phyloP scores from a whole-genome alignment of 2,888 invertebrate species.

The Limnephilus marmoratus region DNA sequence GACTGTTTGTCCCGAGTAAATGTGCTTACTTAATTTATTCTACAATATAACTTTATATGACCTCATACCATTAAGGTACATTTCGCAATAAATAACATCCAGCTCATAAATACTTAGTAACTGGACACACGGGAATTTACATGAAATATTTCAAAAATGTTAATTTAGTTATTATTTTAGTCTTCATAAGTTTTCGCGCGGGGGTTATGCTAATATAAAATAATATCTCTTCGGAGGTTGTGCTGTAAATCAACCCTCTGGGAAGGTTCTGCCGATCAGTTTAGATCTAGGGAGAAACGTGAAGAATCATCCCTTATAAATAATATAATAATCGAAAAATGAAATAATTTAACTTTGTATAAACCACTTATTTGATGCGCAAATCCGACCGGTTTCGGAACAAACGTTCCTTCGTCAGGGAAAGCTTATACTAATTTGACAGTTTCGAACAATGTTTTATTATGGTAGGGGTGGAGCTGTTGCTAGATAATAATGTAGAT shows the following conservation, averaged over 20 bases:
- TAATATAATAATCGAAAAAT: background rate
- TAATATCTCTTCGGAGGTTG: background rate
- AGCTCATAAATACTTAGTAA: background rate
- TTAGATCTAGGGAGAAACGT: background rate
- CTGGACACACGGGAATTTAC: background rate
- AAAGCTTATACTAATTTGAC: no score
- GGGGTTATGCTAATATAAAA: background rate
- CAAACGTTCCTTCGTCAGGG: no score
- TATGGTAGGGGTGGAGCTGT: no score
- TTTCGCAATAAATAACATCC: background rate
- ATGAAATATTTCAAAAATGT: background rate
- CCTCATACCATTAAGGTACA: background rate
- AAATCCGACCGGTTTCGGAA: no score
- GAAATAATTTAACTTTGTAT: no score
- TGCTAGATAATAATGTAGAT: no score
- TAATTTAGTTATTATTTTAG: background rate
- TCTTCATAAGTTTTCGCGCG: background rate
- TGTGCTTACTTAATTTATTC: background rate
- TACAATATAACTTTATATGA: background rate
- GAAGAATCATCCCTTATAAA: background rate
- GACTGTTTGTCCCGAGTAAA: background rate
- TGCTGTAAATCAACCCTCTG: background rate
- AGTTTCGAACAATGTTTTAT: no score
- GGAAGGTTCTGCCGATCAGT: background rate
- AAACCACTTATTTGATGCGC: no score